phyloP scores from a whole-genome alignment of 2,888 invertebrate genomes.

The Eudasyphora cyanicolor region DNA sequence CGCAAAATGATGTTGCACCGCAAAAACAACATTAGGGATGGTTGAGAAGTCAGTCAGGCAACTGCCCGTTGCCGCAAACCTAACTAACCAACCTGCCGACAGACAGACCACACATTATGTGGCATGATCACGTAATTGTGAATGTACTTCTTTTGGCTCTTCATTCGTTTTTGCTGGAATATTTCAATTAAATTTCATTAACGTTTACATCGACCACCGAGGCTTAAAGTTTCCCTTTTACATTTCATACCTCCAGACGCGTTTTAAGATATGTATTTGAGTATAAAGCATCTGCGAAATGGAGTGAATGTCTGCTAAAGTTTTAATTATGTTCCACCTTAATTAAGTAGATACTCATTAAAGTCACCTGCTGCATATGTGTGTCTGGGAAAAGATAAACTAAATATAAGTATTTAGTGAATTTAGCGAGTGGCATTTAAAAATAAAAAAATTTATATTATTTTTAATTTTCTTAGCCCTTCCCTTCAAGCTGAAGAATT shows the following conservation, averaged over 20 bases:
- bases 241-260: background rate
- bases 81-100: too few species aligned
- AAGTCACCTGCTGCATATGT: too few species aligned
- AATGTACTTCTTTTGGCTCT: background rate
- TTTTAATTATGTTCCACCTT: background rate
- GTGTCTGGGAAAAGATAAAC: background rate
- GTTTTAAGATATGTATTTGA: background rate
- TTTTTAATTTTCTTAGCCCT: too few species aligned
- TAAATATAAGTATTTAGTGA: background rate
- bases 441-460: too few species aligned
- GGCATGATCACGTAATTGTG: background rate
- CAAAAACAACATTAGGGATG: background rate
- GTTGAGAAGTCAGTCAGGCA: too few species aligned
- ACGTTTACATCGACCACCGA: background rate
- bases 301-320: background rate
- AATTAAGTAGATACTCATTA: background rate
- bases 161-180: background rate
- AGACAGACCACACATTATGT: constrained; percentile 18
- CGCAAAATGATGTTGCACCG: constrained; percentile 6
- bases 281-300: background rate
- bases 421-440: too few species aligned
- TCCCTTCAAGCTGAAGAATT: too few species aligned
- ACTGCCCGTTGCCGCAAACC: too few species aligned
- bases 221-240: background rate
- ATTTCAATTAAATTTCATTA: constrained; percentile 50